Percentiles rank a stretch among this genome's conserved stretches.
Evolutionary conservation across 2,888 invertebrate genomes (phyloP).

Genomic region (Adela reaumurella): DNA sequence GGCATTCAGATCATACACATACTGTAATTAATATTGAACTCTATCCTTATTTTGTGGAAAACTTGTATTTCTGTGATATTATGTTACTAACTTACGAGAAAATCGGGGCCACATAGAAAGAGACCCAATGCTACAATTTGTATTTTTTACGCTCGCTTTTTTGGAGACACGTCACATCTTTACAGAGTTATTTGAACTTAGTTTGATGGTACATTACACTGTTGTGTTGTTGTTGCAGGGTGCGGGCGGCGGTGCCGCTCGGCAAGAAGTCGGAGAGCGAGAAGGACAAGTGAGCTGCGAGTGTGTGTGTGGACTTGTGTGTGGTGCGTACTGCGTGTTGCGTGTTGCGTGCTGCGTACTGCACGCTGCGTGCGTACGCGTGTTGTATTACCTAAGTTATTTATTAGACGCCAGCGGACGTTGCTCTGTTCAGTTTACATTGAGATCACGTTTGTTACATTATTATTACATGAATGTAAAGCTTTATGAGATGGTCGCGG

Average conservation of each 20-base stretch:
- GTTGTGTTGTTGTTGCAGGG: slow-evolving; percentile 53
- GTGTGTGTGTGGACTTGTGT: slow-evolving; percentile 51
- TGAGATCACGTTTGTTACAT: slow-evolving; percentile 36
- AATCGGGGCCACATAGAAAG: too few species aligned
- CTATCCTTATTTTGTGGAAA: too few species aligned
- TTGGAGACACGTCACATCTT: too few species aligned
- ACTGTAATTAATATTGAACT: too few species aligned
- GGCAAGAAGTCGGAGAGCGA: slow-evolving; percentile 82
- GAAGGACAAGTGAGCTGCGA: slow-evolving; percentile 71
- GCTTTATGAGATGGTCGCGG: slow-evolving; percentile 54
- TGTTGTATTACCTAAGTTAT: slow-evolving; percentile 39
- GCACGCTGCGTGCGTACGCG: slow-evolving; percentile 68
- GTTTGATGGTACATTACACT: too few species aligned
- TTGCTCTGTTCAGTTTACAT: slow-evolving; percentile 49
- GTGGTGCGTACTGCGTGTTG: slow-evolving; percentile 66
- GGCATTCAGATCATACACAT: too few species aligned
- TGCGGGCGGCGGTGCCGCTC: slow-evolving; percentile 84
- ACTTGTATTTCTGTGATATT: too few species aligned
- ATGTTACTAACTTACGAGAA: too few species aligned
- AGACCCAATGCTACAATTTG: too few species aligned
- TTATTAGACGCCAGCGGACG: slow-evolving; percentile 30
- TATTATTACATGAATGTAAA: slow-evolving; percentile 38
- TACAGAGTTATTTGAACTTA: too few species aligned
- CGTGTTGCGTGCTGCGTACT: too few species aligned
- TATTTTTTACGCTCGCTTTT: too few species aligned